A percentile compares a stretch with the other conserved stretches of the same genome.
Conservation (phyloP, 2,888 invertebrate genomes). For the Orchesellides sinensis region DNA sequence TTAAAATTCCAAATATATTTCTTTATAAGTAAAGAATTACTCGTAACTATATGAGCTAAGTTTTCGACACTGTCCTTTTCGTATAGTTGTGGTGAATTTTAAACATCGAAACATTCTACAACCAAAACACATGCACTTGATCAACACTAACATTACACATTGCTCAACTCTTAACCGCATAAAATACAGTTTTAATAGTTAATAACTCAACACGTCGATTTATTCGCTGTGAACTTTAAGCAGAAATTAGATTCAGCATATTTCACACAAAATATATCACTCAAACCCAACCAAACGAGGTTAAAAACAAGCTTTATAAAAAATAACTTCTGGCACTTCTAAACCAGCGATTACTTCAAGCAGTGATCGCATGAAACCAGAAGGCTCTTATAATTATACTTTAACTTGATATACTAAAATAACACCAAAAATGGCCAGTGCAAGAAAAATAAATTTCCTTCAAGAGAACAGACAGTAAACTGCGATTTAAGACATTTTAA, state of each 20-base stretch:
- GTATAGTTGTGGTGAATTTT: background rate
- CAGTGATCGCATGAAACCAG: conserved; percentile 42
- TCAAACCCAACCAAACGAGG: conserved; percentile 13
- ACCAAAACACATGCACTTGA: background rate
- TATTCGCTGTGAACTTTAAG: background rate
- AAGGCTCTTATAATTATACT: conserved; percentile 8
- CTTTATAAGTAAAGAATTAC: no score
- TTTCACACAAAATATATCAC: background rate
- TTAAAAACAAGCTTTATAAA: conserved; percentile 5
- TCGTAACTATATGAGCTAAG: background rate
- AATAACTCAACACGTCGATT: conserved; percentile 43
- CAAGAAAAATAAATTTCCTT: background rate
- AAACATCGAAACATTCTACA: background rate
- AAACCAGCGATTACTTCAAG: background rate
- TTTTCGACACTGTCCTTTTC: no score
- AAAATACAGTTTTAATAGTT: conserved; percentile 3
- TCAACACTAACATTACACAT: background rate
- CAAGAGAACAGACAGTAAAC: background rate
- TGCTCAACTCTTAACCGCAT: background rate
- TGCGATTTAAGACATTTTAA: background rate
- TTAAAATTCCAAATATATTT: no score
- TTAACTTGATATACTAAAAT: conserved; percentile 26
- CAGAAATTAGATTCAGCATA: background rate
- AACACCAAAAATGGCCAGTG: conserved; percentile 32
- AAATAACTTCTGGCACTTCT: conserved; percentile 2